Conservation (phyloP, 2,797 vertebrate genomes). For the Bufotes viridis region DNA sequence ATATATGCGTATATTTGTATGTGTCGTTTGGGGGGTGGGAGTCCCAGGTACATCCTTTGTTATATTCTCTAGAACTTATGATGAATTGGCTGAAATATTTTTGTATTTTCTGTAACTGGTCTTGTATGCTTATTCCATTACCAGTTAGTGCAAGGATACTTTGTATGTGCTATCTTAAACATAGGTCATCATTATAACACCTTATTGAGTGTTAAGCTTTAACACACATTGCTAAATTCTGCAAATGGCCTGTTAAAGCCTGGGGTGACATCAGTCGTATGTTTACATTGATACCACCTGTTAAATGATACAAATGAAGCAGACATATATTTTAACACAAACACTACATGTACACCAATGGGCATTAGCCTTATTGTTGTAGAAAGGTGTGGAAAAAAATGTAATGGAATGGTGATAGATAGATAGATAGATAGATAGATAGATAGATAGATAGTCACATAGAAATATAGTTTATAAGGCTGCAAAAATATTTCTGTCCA, state of each 20-base stretch:
- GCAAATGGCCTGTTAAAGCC: neutral
- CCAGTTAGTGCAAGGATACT: neutral
- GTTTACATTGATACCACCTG: neutral
- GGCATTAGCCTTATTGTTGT: neutral
- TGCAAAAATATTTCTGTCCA: no score
- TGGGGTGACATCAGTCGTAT: neutral
- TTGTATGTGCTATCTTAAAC: neutral
- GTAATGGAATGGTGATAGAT: neutral
- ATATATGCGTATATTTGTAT: no score
- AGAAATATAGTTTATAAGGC: no score
- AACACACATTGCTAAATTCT: neutral
- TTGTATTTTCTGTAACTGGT: neutral
- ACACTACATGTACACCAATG: neutral
- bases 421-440: slow-evolving; percentile 21
- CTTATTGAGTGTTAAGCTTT: slow-evolving; percentile 5
- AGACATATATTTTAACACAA: neutral
- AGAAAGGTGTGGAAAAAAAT: no score
- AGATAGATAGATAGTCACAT: no score
- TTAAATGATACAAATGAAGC: neutral
- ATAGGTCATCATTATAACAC: neutral
- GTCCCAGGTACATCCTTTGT: no score
- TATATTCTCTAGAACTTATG: no score
- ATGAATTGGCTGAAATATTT: no score
- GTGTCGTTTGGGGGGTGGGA: no score
- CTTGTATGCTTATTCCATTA: neutral